Percentiles rank a stretch among this genome's conserved stretches.
Evolutionary conservation across 2,113 vertebrate genomes (phyloP).

Genomic region (Zosterops hypoxanthus): DNA sequence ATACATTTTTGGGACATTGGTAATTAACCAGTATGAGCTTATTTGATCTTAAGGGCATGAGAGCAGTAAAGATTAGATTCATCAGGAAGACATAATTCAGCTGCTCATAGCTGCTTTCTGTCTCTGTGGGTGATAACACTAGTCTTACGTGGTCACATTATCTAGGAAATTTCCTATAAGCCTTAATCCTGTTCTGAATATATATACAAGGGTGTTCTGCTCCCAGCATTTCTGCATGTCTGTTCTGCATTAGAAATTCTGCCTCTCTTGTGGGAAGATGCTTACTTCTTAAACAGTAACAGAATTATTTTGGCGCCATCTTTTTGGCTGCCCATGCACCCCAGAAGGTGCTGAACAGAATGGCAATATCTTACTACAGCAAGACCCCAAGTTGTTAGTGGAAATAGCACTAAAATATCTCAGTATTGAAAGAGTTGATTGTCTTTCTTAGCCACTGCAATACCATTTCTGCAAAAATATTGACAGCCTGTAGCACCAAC

Average conservation of each 20-base stretch:
- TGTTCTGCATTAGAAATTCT: neutral
- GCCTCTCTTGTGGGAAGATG: neutral
- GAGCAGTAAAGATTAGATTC: neutral
- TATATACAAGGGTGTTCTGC: neutral
- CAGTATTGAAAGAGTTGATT: neutral
- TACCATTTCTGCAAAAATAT: conserved; percentile 12
- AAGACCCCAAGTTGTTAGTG: neutral
- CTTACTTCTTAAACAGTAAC: neutral
- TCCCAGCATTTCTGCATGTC: neutral
- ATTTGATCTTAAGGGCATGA: neutral
- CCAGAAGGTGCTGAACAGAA: neutral
- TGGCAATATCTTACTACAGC: neutral
- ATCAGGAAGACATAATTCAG: neutral
- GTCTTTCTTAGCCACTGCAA: neutral
- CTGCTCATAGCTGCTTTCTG: neutral
- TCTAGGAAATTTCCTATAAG: neutral
- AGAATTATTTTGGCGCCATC: neutral
- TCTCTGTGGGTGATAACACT: neutral
- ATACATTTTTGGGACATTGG: neutral
- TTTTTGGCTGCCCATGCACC: neutral
- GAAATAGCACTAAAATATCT: neutral
- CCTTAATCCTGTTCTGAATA: neutral
- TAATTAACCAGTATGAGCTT: neutral
- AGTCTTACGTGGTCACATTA: neutral
- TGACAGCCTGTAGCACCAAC: neutral